Conservation (phyloP, 2,113 vertebrate genomes). For the Zosterops borbonicus region DNA sequence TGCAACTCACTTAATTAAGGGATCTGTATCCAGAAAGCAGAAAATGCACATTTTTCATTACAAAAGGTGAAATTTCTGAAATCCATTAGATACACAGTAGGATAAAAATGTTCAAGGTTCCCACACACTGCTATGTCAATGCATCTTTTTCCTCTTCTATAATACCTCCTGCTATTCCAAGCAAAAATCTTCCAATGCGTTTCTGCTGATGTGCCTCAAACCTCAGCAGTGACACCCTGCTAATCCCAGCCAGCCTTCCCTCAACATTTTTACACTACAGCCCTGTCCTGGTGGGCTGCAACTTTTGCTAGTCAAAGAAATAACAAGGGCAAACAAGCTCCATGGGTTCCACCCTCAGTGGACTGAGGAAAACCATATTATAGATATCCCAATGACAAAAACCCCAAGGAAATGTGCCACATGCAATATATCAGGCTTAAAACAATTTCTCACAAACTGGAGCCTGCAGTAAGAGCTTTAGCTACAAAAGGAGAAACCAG, state of each 20-base stretch:
- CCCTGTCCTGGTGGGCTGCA: background rate
- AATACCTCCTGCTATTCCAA: constrained; percentile 35
- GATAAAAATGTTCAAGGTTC: constrained; percentile 50
- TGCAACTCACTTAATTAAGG: constrained; percentile 61
- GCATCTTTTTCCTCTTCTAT: constrained; percentile 19
- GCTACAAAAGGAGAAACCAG: background rate
- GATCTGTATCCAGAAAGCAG: constrained; percentile 43
- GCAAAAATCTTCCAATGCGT: constrained; percentile 23
- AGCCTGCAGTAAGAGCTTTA: background rate
- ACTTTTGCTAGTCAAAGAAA: background rate
- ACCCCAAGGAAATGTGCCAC: background rate
- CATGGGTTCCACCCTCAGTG: background rate
- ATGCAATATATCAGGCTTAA: background rate
- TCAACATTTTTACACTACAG: background rate
- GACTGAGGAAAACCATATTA: background rate
- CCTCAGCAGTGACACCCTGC: background rate
- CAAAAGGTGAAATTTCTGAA: constrained; percentile 55
- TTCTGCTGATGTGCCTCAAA: constrained; percentile 61
- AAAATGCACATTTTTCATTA: constrained; percentile 42
- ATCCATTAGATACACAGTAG: constrained; percentile 61
- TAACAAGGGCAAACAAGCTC: background rate
- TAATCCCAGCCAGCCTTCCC: constrained; percentile 34
- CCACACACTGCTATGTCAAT: constrained; percentile 41
- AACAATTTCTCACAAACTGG: background rate
- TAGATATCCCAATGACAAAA: background rate